phyloP scores from a whole-genome alignment of 2,888 invertebrate species.

The Drosophila kuntzei region DNA sequence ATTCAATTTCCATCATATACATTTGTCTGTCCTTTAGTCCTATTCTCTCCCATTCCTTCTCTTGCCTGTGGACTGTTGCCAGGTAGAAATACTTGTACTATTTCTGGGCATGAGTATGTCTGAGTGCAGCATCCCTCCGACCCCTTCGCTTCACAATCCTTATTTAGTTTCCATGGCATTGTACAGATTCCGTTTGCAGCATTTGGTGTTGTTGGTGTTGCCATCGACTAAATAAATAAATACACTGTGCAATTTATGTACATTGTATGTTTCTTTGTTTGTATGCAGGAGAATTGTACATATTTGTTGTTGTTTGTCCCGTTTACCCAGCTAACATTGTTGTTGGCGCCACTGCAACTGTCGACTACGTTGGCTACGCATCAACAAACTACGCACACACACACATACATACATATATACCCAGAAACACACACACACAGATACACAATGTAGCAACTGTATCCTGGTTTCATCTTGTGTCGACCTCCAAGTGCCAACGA shows the following conservation, averaged over 20 bases:
- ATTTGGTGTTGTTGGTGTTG: slow-evolving; percentile 64
- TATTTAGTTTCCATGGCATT: slow-evolving; percentile 51
- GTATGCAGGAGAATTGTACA: slow-evolving; percentile 36
- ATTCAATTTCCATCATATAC: slow-evolving; percentile 50
- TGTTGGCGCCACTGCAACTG: slow-evolving; percentile 54
- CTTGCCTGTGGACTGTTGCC: slow-evolving; percentile 40
- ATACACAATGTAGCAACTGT: slow-evolving; percentile 26
- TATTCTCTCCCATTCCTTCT: neutral
- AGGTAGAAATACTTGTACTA: slow-evolving; percentile 33
- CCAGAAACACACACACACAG: neutral
- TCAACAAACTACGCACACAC: slow-evolving; percentile 33
- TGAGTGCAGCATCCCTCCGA: slow-evolving; percentile 47
- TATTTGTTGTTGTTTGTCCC: slow-evolving; percentile 49
- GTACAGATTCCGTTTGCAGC: slow-evolving; percentile 62
- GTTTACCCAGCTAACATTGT: slow-evolving; percentile 41
- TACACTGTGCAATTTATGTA: slow-evolving; percentile 69
- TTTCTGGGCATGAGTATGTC: slow-evolving; percentile 44
- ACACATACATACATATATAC: neutral
- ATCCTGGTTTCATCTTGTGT: slow-evolving; percentile 49
- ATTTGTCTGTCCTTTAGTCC: slow-evolving; percentile 3
- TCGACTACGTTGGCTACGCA: slow-evolving; percentile 36
- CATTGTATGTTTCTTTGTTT: slow-evolving; percentile 49
- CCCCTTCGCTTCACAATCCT: neutral
- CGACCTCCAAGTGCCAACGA: slow-evolving; percentile 68
- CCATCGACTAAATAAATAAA: slow-evolving; percentile 77